These are phyloP conservation scores for Endomychus coccineus DNA, from an alignment of 2,888 invertebrate genomes.

Conservation along the genomic window DNA sequence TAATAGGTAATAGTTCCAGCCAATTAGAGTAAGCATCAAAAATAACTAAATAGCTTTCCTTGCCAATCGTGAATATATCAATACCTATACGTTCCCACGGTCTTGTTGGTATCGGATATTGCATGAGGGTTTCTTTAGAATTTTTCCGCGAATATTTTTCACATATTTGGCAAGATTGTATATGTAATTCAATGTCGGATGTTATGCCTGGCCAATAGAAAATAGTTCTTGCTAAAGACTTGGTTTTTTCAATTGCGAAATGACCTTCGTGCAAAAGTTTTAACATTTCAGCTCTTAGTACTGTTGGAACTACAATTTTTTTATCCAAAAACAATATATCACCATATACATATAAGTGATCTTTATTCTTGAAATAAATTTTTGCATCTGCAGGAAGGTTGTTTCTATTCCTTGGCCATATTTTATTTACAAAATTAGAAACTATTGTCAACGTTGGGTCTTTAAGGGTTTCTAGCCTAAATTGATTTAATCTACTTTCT, in stretches of 20 bases:
- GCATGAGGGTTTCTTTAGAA: constrained; percentile 9
- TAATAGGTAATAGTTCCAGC: too few relatives aligned
- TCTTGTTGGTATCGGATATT: constrained; percentile 7
- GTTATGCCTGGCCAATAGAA: constrained; percentile 24
- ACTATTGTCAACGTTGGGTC: constrained; percentile 15
- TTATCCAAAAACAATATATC: constrained; percentile 4
- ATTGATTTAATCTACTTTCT: constrained; percentile 14
- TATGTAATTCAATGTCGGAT: constrained; percentile 2
- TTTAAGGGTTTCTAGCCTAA: constrained; percentile 17
- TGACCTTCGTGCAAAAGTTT: constrained; percentile 22
- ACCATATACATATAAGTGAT: constrained; percentile 1
- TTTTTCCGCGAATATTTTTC: constrained; percentile 7
- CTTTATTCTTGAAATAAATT: background rate
- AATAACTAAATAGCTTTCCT: constrained; percentile 19
- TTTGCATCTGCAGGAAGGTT: background rate
- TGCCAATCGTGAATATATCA: constrained; percentile 12
- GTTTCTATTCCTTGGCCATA: constrained; percentile 17
- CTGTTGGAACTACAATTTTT: constrained; percentile 15
- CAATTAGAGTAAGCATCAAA: too few relatives aligned
- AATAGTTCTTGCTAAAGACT: constrained; percentile 20
- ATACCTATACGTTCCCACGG: constrained; percentile 10
- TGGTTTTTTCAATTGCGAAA: constrained; percentile 23
- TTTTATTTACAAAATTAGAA: constrained; percentile 13
- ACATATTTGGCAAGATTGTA: constrained; percentile 9
- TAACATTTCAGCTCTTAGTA: constrained; percentile 17